Percentiles rank a stretch among this genome's conserved stretches.
phyloP scores from a whole-genome alignment of 2,797 vertebrate genomes.

The Malacoraja senta region DNA sequence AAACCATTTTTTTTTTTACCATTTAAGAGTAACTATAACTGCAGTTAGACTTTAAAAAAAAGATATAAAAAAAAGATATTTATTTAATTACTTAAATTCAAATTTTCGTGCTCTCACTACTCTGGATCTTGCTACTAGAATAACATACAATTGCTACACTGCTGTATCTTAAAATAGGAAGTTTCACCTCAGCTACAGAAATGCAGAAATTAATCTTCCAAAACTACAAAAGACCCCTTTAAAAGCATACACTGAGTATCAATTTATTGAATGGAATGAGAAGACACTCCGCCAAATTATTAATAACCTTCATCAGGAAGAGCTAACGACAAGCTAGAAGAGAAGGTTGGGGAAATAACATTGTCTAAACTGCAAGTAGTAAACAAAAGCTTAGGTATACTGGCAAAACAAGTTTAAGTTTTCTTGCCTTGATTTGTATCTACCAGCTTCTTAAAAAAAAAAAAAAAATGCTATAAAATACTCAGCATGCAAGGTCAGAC shows the following conservation, averaged over 20 bases:
- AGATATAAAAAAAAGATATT: too few species aligned
- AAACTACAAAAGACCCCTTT: background rate
- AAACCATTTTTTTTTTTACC: too few species aligned
- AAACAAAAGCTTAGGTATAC: background rate
- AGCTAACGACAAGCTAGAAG: background rate
- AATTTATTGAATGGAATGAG: background rate
- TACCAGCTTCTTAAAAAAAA: background rate
- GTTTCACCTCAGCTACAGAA: background rate
- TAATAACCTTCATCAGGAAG: background rate
- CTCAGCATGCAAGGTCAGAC: too few species aligned
- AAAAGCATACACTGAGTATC: background rate
- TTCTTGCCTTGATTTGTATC: background rate
- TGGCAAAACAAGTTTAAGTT: background rate
- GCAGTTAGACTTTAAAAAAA: too few species aligned
- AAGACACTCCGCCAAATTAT: background rate
- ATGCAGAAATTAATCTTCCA: background rate
- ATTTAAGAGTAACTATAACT: too few species aligned
- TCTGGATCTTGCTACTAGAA: too few species aligned
- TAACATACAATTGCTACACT: too few species aligned
- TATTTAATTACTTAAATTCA: too few species aligned
- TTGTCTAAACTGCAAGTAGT: background rate
- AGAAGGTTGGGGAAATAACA: too few species aligned
- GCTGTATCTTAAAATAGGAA: background rate
- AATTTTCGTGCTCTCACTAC: too few species aligned
- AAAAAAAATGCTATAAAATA: too few species aligned